Base-by-base conservation (phyloP, 2,113 vertebrate species). In the Puma concolor region DNA sequence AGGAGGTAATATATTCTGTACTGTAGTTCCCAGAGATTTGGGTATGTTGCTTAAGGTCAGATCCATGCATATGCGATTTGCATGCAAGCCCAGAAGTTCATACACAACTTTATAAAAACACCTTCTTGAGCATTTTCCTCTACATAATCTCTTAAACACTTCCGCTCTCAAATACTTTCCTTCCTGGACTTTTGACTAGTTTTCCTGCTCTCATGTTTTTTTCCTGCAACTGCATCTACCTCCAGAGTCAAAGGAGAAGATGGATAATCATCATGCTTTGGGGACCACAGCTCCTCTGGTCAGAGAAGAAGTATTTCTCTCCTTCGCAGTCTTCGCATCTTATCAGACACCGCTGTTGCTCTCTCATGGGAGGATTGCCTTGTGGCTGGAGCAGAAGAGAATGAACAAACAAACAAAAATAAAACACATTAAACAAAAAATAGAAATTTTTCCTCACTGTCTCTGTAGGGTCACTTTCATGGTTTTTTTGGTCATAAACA, bases 71-170 rank as follows among this genome's bases (percentile, higher is more conserved):
- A 48, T 10, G 2, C 25, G 29, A 27, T 41, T 48, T 77, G 52
- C 8, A 6, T n/a, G 27, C 12, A 38, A 74, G 36, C 4, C 48
- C n/a, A 54, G n/a, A 16, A 74, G 31, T 29, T 50, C n/a, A 4
- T 2, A 50, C 1, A n/a, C 1, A 44, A 6, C 31, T 27, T 94
- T 1, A n/a, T 0, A 23, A 48, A 5, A 10, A 10, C 23, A 15
- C 21, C 27, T 85, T 17, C 83, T 44, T 69, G 71, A 38, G 8
- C 14, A 31, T 21, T 3, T 10, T 52, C n/a, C 21, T 74, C 11
- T 67, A 31, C 5, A 57, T 25, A 27, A n/a, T 27, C 27, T 54
- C 33, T 23, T 41, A 14, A 38, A 11, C 2, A 29, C 25, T 63
- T 13, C 7, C 82, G 0, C 12, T 48, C 12, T 5, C 36, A 12